Evolutionary conservation across 1,140 invertebrate species (phyloP), one percentile per base, ranked within the genome.

Genomic region (Caenorhabditis inopinata): DNA sequence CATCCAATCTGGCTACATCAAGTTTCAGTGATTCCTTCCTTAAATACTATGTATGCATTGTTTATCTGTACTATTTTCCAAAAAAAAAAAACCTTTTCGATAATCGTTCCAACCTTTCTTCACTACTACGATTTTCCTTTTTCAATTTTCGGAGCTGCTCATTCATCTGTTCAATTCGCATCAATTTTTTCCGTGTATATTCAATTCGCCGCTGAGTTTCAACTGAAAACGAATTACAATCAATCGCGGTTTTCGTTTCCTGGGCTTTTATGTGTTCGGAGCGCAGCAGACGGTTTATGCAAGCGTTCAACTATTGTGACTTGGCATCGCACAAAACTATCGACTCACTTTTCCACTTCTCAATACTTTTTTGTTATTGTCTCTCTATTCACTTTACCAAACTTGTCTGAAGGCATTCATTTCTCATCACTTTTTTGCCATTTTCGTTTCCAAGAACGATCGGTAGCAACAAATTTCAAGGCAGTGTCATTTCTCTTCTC

Each of bases 131-230:
- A 46, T 78, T 78, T 4, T 21, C 12, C 38, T 46, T 73, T 11
- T 2, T 78, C 38, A 78, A 38, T n/a, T 53, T 47, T n/a, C 48
- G 76, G 38, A 78, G 38, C 38, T 78, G 76, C 76, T 62, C 77
- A 78, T 78, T 47, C 25, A 78, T 78, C 46, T 62, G 74, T 48
- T 75, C 74, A 16, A 78, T 48, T 49, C 21, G 11, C 29, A 78
- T 47, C 23, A 58, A 12, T 21, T 68, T 68, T 21, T 68, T 29
- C 21, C 58, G 58, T 68, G 58, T 68, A 42, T 68, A 68, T 68
- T 68, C 58, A 21, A 68, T 68, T 68, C 58, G 58, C 35, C 58
- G 58, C 38, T 68, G 58, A 29, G 58, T 68, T 68, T 68, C 58
- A 32, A 68, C 58, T 68, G 58, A 21, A 68, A 68, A n/a, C n/a